Evolutionary conservation across 2,113 vertebrate genomes (phyloP).

Genomic region (Lonchura striata): DNA sequence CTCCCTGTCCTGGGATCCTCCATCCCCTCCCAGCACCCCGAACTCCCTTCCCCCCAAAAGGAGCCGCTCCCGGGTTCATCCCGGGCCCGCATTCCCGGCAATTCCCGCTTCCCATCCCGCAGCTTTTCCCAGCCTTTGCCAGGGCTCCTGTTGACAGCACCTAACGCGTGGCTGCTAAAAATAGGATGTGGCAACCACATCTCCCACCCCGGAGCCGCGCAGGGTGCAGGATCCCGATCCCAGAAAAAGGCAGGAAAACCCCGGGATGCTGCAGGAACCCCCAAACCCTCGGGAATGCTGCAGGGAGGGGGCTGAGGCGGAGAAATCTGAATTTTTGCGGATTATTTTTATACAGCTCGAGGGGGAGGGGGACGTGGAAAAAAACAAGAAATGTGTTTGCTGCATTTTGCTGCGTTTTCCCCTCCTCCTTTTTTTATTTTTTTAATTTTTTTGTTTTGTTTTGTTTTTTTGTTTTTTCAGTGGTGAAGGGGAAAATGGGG

Average conservation of each 20-base stretch:
- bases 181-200: not conserved
- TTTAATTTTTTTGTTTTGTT: too few relatives aligned
- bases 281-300: rapidly evolving
- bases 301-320: not conserved
- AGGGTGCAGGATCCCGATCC: rapidly evolving
- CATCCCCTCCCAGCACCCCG: not conserved
- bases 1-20: rapidly evolving
- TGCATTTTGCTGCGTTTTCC: not conserved
- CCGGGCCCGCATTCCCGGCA: not conserved
- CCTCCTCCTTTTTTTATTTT: not conserved
- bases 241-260: not conserved
- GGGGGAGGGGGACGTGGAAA: not conserved
- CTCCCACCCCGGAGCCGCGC: not conserved
- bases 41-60: rapidly evolving
- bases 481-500: not conserved
- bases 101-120: not conserved
- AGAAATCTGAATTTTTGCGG: not conserved
- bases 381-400: not conserved
- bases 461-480: not conserved
- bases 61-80: not conserved
- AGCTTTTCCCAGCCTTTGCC: not conserved
- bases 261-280: not conserved
- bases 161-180: not conserved
- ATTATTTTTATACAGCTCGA: not conserved
- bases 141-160: not conserved